Percentiles rank a stretch among this genome's conserved stretches.
phyloP scores from a whole-genome alignment of 2,113 vertebrate genomes.

The Lagenorhynchus albirostris region DNA sequence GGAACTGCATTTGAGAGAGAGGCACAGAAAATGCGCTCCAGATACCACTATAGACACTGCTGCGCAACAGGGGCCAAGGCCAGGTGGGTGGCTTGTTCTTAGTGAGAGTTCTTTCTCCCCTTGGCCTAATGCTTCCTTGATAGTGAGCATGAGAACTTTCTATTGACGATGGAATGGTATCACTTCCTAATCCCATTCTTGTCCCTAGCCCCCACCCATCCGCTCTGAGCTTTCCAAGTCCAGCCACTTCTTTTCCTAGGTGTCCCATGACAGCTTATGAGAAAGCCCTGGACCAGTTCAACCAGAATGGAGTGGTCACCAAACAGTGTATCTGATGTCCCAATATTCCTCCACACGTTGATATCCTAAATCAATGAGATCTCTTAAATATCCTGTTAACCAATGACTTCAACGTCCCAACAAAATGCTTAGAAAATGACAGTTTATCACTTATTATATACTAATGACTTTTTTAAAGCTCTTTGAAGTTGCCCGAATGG shows the following conservation, averaged over 20 bases:
- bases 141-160: neutral
- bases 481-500: neutral
- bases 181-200: neutral
- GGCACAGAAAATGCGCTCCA: too few relatives aligned
- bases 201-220: neutral
- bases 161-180: neutral
- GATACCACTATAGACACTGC: rapidly evolving
- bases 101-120: neutral
- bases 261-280: neutral
- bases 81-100: neutral
- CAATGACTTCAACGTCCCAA: neutral
- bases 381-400: neutral
- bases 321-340: too few relatives aligned
- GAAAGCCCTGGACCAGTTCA: rapidly evolving
- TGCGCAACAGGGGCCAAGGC: rapidly evolving
- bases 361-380: too few relatives aligned
- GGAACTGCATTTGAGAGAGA: neutral
- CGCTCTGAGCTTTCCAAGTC: neutral
- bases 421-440: neutral
- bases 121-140: neutral
- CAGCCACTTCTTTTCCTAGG: neutral
- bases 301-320: rapidly evolving
- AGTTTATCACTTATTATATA: neutral
- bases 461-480: neutral
- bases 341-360: neutral